Percentiles rank a stretch among this genome's conserved stretches.
Evolutionary conservation across 2,888 invertebrate species (phyloP).

Genomic region (Aleiodes leptofemur): DNA sequence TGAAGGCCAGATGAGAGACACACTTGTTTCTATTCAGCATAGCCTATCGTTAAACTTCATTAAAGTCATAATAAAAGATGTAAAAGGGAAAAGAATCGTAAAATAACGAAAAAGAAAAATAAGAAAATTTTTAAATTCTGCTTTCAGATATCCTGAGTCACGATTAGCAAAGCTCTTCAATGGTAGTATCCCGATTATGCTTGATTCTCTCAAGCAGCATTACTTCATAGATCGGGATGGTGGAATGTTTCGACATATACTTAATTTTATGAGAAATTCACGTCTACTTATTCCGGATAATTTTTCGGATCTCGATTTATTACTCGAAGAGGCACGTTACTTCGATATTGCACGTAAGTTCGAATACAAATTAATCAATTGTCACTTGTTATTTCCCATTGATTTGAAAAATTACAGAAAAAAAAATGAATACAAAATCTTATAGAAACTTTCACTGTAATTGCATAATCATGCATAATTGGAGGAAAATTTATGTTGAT

Average conservation of each 20-base stretch:
- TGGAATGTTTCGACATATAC: constrained; percentile 96
- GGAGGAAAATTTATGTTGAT: constrained; percentile 28
- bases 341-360: constrained; percentile 92
- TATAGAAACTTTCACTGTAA: not conserved
- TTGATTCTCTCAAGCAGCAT: constrained; percentile 97
- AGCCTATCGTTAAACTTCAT: constrained; percentile 46
- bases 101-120: constrained; percentile 30
- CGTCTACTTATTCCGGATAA: constrained; percentile 90
- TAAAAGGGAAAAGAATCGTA: constrained; percentile 35
- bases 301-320: constrained; percentile 90
- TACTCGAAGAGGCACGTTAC: constrained; percentile 93
- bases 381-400: not conserved
- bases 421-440: not conserved
- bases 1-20: constrained; percentile 1
- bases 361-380: constrained; percentile 4
- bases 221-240: constrained; percentile 99
- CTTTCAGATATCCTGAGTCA: constrained; percentile 93
- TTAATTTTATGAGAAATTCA: constrained; percentile 96
- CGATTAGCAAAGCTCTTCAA: constrained; percentile 94
- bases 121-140: constrained; percentile 5
- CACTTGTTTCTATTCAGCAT: constrained; percentile 26
- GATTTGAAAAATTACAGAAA: too few species aligned
- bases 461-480: constrained; percentile 2
- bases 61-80: constrained; percentile 46
- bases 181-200: constrained; percentile 95